phyloP scores from a whole-genome alignment of 2,113 vertebrate genomes.

The Mohoua ochrocephala region DNA sequence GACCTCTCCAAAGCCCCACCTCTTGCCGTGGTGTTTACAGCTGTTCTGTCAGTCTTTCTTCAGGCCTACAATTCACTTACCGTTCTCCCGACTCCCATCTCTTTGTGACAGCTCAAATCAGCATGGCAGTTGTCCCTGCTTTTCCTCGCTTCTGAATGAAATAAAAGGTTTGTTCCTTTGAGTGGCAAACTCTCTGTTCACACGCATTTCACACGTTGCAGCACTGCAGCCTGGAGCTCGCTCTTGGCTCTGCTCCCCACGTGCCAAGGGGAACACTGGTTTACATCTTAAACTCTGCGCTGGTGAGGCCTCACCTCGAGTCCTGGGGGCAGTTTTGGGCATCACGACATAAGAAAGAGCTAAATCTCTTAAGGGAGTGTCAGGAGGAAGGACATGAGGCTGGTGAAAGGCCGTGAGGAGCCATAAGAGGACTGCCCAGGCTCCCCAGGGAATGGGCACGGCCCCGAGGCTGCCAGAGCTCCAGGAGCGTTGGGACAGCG shows the following conservation, averaged over 20 bases:
- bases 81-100: background rate
- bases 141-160: background rate
- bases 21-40: background rate
- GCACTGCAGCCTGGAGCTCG: background rate
- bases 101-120: background rate
- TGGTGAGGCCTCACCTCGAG: background rate
- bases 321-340: background rate
- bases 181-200: background rate
- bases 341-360: background rate
- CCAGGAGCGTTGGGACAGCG: accelerated
- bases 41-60: background rate
- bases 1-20: background rate
- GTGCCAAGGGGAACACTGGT: background rate
- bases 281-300: background rate
- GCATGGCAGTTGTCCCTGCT: background rate
- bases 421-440: background rate
- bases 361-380: background rate
- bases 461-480: background rate
- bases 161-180: background rate
- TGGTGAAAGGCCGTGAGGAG: background rate
- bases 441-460: background rate
- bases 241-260: background rate
- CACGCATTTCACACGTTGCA: accelerated
- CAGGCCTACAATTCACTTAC: background rate
- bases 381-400: background rate